Conservation (phyloP, 1,140 invertebrate species). For the Zaprionus taronus region DNA sequence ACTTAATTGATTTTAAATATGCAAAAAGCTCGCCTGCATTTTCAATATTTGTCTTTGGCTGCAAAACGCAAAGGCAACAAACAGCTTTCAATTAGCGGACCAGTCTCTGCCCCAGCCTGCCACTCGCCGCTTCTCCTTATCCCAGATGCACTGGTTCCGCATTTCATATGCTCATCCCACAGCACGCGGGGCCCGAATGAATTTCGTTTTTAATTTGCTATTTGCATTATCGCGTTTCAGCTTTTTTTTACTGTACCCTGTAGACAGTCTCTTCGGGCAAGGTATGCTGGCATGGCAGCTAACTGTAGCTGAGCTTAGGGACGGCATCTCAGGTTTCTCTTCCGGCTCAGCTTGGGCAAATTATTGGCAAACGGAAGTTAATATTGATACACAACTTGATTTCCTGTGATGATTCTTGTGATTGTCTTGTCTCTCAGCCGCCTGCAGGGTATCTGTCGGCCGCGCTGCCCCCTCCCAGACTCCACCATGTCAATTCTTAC, state of each 20-base stretch:
- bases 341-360: not conserved
- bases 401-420: not conserved
- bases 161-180: conserved; percentile 1
- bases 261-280: not conserved
- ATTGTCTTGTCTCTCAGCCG: not conserved
- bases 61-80: conserved; percentile 70
- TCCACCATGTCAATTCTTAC: not conserved
- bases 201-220: conserved; percentile 73
- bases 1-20: conserved; percentile 85
- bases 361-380: not conserved
- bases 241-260: conserved; percentile 30
- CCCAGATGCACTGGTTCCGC: not conserved
- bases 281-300: not conserved
- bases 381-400: not conserved
- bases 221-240: conserved; percentile 71
- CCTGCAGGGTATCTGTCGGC: not conserved
- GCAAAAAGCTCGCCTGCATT: conserved; percentile 79
- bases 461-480: not conserved
- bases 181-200: not conserved
- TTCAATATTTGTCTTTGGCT: conserved; percentile 82
- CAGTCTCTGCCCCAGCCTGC: conserved; percentile 7
- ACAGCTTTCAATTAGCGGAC: conserved; percentile 73
- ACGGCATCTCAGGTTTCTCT: not conserved
- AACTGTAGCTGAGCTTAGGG: not conserved
- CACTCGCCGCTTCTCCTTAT: not conserved